Evolutionary conservation across 2,113 vertebrate genomes (phyloP), one percentile per base, ranked within the genome.

Genomic region (Panurus biarmicus): DNA sequence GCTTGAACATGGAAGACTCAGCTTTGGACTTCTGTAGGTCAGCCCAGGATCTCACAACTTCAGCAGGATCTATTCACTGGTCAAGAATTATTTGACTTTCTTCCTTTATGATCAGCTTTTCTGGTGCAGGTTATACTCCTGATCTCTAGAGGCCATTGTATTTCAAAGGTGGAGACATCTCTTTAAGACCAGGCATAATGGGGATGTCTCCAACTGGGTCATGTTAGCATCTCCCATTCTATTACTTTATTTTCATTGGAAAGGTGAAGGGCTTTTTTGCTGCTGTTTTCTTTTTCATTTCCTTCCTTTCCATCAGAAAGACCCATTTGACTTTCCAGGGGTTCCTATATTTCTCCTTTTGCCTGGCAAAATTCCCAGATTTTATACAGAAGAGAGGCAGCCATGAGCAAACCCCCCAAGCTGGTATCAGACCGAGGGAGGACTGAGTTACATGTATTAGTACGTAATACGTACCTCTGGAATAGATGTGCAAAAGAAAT

Each of bases 221-320:
- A 40, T 6, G 9, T 6, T 80, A 47, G 16, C 1, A 3, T 35
- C 45, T 73, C 70, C 57, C 33, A 83, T 19, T 11, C 14, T 44
- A 31, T 73, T 67, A 74, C 17, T 90, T 93, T 25, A 65, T 70
- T 88, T 80, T 77, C 9, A 11, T 23, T 56, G 6, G 38, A 61
- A 79, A 87, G 18, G 10, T 23, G 17, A 79, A 93, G 11, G 18
- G 20, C n/a, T 21, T 50, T 70, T 81, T 51, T 38, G n/a, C 44
- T 51, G 51, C 31, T 48, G 26, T 86, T 76, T 77, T 42, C 19
- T 28, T 69, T 57, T 26, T 51, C 7, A 35, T 85, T 89, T 87
- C 50, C 29, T 67, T 62, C 21, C 0, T 0, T 2, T 1, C 16
- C 86, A n/a, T n/a, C 19, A 51, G 53, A 74, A 81, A 36, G 14